These are phyloP conservation scores for Alouatta palliata DNA, from an alignment of 2,113 vertebrate species.

Conservation along the genomic window DNA sequence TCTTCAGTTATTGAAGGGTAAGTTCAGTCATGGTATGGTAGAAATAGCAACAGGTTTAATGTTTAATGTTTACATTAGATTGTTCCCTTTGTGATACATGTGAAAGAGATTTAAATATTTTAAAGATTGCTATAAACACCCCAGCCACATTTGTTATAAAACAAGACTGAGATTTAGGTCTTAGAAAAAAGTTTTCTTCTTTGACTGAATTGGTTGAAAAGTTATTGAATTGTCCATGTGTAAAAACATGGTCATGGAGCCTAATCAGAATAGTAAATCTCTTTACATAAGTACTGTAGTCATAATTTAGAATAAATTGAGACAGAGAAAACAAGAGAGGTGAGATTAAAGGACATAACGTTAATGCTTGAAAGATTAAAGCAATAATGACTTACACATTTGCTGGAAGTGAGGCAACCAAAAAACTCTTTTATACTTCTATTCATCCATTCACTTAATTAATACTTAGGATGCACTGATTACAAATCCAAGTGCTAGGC, in stretches of 20 bases:
- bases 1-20: slow-evolving; percentile 19
- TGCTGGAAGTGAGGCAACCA: neutral
- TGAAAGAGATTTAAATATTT: slow-evolving; percentile 60
- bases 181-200: slow-evolving; percentile 38
- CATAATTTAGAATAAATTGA: slow-evolving; percentile 46
- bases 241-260: slow-evolving; percentile 13
- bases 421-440: neutral
- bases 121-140: slow-evolving; percentile 39
- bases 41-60: slow-evolving; percentile 29
- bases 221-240: neutral
- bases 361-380: slow-evolving; percentile 38
- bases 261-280: slow-evolving; percentile 7
- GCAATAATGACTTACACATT: neutral
- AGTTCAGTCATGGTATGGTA: neutral
- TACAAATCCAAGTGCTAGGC: neutral
- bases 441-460: neutral
- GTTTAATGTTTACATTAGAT: slow-evolving; percentile 25
- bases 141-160: slow-evolving; percentile 12
- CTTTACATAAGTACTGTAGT: neutral
- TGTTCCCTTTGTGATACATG: neutral
- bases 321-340: slow-evolving; percentile 13
- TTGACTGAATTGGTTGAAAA: slow-evolving; percentile 33
- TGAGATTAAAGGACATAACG: slow-evolving; percentile 17
- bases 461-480: neutral
- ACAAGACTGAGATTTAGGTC: slow-evolving; percentile 31